Evolutionary conservation across 1,140 invertebrate genomes (phyloP).

Genomic region (Solenopsis fugax): DNA sequence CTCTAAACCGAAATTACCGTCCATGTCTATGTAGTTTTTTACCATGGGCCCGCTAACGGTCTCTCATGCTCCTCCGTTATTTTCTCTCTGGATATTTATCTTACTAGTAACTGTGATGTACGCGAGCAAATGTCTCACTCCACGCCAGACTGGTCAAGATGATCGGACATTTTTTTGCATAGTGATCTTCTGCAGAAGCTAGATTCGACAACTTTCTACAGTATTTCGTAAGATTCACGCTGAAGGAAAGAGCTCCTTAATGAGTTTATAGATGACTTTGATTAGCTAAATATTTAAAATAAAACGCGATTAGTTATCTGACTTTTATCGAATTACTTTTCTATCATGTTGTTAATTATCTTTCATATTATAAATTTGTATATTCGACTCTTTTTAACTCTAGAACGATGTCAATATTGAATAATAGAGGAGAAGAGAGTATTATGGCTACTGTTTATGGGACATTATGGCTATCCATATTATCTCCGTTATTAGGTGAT

Average conservation of each 20-base stretch:
- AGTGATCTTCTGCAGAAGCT: neutral
- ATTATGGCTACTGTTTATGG: too few relatives aligned
- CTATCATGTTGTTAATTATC: neutral
- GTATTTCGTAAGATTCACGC: slow-evolving; percentile 5
- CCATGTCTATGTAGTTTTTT: slow-evolving; percentile 19
- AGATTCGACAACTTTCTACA: slow-evolving; percentile 30
- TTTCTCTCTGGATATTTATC: slow-evolving; percentile 44
- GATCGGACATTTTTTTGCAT: slow-evolving; percentile 66
- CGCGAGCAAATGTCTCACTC: slow-evolving; percentile 42
- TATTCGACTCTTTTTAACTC: neutral
- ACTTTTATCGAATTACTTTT: neutral
- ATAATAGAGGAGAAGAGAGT: too few relatives aligned
- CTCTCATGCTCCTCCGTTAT: slow-evolving; percentile 19
- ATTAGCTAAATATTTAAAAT: neutral
- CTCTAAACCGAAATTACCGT: slow-evolving; percentile 40
- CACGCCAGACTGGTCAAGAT: slow-evolving; percentile 76
- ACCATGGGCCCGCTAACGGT: slow-evolving; percentile 3
- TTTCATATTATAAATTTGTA: neutral
- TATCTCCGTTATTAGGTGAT: too few relatives aligned
- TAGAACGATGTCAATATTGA: too few relatives aligned
- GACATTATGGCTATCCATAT: too few relatives aligned
- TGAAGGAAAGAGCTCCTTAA: neutral
- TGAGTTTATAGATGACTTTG: neutral
- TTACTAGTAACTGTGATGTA: slow-evolving; percentile 53
- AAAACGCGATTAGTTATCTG: neutral